Base-by-base conservation (phyloP, 2,113 vertebrate genomes). In the Silurus glanis region DNA sequence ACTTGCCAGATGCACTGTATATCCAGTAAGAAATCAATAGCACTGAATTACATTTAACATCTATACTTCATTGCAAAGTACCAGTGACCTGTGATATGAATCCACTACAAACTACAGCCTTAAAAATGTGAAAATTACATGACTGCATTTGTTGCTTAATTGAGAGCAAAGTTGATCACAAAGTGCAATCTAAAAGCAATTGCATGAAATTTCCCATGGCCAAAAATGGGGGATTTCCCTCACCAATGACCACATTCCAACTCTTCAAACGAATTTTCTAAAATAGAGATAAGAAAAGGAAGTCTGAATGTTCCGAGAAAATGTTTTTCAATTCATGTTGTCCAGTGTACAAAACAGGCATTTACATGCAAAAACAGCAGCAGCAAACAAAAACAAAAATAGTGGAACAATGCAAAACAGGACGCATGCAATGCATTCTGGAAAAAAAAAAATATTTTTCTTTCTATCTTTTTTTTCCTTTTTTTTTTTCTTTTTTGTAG, bases 281-380 rank as follows among this genome's bases (percentile, higher is more conserved):
- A 37, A 2, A 28, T 45, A 58, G 17, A 71, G 80, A 86, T 74
- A 75, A 82, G 56, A 23, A 59, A 19, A 71, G 81, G 86, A 75
- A 47, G 64, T 80, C 47, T 67, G 25, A 64, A 72, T n/a, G n/a
- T n/a, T 47, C 58, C 28, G 67, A 23, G 51, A 58, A 86, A 9
- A 64, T 75, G 10, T 17, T n/a, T 64, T 12, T 62, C 14, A 86
- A 80, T 45, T 9, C 28, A 61, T 45, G 78, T 45, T 80, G 8
- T 59, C 45, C 8, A 80, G 10, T 58, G 76, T 58, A 8, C 7
- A 79, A 79, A 80, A 79, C 10, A 56, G n/a, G 53, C n/a, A 17
- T 25, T 53, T 6, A 53, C 47, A 72, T 45, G 28, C 16, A 49
- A 19, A 21, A 12, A 23, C 23, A 23, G 13, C 13, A 78, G 1